Evolutionary conservation across 2,888 invertebrate species (phyloP).

Genomic region (Electrophaes corylata): DNA sequence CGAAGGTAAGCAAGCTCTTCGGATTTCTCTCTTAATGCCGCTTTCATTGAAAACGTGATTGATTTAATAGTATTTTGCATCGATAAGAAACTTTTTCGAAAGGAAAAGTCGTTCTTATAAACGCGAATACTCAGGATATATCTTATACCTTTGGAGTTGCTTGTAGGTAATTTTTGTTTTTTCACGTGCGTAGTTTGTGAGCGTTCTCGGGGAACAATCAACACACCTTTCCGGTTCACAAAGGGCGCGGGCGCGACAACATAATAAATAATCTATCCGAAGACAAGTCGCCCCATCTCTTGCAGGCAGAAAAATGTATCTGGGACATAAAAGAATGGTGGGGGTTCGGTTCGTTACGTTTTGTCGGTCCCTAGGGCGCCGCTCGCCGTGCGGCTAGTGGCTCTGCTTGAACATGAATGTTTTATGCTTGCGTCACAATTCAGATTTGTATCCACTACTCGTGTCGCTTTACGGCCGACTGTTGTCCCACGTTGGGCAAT

Average conservation of each 20-base stretch:
- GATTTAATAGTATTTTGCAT: conserved; percentile 68
- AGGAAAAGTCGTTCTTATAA: conserved; percentile 41
- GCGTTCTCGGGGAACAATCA: conserved; percentile 60
- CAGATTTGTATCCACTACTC: conserved; percentile 77
- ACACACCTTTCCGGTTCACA: conserved; percentile 58
- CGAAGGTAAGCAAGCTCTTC: conserved; percentile 69
- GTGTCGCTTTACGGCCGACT: conserved; percentile 59
- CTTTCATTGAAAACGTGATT: conserved; percentile 75
- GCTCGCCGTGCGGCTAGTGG: conserved; percentile 59
- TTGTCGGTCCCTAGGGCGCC: conserved; percentile 75
- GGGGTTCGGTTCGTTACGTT: conserved; percentile 79
- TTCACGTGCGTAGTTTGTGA: conserved; percentile 38
- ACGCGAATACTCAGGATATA: conserved; percentile 33
- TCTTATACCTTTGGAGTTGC: conserved; percentile 32
- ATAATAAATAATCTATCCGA: conserved; percentile 78
- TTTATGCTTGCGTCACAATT: conserved; percentile 75
- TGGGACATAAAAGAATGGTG: conserved; percentile 73
- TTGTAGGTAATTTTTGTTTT: conserved; percentile 41
- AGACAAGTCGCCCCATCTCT: conserved; percentile 62
- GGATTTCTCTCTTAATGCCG: conserved; percentile 63
- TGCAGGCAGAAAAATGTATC: conserved; percentile 74
- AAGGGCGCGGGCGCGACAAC: conserved; percentile 59
- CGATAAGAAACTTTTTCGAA: conserved; percentile 47
- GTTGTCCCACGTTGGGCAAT: conserved; percentile 59
- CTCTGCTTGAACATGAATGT: conserved; percentile 70